Base-by-base conservation (phyloP, 2,888 invertebrate species). In the Euphydryas editha region DNA sequence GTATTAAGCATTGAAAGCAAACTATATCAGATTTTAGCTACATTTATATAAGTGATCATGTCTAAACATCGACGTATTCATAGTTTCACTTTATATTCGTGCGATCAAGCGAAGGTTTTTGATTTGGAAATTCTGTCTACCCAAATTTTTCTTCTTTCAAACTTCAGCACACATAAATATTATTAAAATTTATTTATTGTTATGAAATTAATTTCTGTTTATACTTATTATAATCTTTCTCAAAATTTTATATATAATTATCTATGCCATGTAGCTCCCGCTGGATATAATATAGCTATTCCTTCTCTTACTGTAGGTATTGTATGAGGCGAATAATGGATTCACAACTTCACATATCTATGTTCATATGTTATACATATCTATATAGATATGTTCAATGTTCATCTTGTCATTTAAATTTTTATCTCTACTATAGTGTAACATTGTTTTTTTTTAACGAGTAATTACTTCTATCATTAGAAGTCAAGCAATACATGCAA, bases 71-170 rank as follows among this genome's bases (percentile, higher is more conserved):
- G 7, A 39, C 11, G 51, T 39, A 44, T 20, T 36, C 46, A 56
- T 46, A 62, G 56, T 56, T 56, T 21, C 20, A 55, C 62, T 20
- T 62, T 44, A 62, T n/a, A n/a, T n/a, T n/a, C n/a, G 55, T 62
- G 62, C 62, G 61, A 51, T 55, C 54, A 46, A 56, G 59, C 46
- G 42, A 55, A 67, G 55, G 59, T 67, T 67, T 67, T 62, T 59
- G 21, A 59, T 62, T 67, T 55, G 62, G 42, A 59, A 62, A 62
- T 62, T 67, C 47, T 47, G 24, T 15, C 49, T 24, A 55, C 47
- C 59, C 59, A 59, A 44, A 42, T 47, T 42, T 65, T 62, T 66
- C 37, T 54, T 46, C 21, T 46, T 20, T 39, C 47, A 36, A n/a
- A 1, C 30, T 30, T 8, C 30, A 46, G 46, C 21, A 18, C 30